phyloP scores from a whole-genome alignment of 2,113 vertebrate genomes.

The Geococcyx californianus region DNA sequence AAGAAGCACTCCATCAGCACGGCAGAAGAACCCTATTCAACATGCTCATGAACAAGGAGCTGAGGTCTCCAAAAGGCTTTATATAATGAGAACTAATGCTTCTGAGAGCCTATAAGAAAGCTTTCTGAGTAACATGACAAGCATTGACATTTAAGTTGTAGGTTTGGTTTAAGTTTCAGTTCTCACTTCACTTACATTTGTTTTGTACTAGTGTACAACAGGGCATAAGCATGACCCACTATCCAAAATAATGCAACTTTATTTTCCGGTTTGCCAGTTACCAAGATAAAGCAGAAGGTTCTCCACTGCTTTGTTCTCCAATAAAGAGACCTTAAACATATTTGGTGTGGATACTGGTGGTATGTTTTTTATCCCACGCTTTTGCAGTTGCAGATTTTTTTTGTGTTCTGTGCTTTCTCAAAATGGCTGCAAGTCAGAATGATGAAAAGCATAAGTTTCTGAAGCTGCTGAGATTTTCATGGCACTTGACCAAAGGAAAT shows the following conservation, averaged over 20 bases:
- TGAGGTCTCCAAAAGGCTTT: not conserved
- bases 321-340: not conserved
- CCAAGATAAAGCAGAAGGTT: not conserved
- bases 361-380: not conserved
- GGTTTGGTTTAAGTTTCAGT: not conserved
- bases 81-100: not conserved
- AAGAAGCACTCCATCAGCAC: not conserved
- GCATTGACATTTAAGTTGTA: not conserved
- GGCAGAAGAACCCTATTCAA: not conserved
- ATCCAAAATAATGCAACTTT: not conserved
- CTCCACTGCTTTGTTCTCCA: not conserved
- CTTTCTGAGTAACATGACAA: not conserved
- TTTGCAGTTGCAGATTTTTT: not conserved
- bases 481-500: constrained; percentile 9
- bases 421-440: not conserved
- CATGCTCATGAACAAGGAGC: not conserved
- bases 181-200: not conserved
- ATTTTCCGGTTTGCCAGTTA: not conserved
- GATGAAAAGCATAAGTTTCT: not conserved
- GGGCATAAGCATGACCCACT: rapidly evolving
- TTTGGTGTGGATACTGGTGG: not conserved
- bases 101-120: not conserved
- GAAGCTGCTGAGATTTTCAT: not conserved
- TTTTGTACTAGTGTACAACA: not conserved
- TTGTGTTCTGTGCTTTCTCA: not conserved